Base-by-base conservation (phyloP, 92 coral and sea anemone genomes). In the Porites lobata region DNA sequence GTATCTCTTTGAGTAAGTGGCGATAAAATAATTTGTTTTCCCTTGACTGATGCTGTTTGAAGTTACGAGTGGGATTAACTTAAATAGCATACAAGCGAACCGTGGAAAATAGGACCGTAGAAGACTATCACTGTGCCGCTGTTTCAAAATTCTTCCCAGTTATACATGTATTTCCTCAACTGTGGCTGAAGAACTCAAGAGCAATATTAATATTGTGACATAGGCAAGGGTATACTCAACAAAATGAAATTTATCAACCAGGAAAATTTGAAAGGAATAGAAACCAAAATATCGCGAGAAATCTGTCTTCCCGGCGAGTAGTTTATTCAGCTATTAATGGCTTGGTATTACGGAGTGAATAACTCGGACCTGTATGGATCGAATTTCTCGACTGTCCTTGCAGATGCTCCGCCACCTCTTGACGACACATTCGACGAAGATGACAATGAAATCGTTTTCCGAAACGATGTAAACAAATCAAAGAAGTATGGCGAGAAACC, bases 401-500 rank as follows among this genome's bases (percentile, higher is more conserved):
- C 99, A 57, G 99, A 95, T 76, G 96, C 94, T 13, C 99, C 99
- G 7, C 99, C 99, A 22, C 99, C 99, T 9, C 67, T 98, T 15
- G 99, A 98, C 52, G 99, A 98, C 69, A 91, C 92, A 47, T 81
- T 66, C 65, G 89, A 83, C 9, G 99, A 96, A 76, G 98, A 98
- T 56, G 96, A 92, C 19, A 92, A 92, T 50, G 95, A 92, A 71
- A 94, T 95, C 79, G 99, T 95, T 20, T 96, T 96, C 72, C 76
- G 84, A 74, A 80, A 85, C 66, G 92, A 83, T 47, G 87, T 22
- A 22, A 59, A 58, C 54, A 94, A 95, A 81, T 82, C 85, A 52
- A 81, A 92, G 17, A 81, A 90, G 1, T 73, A 81, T 54, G 84
- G 75, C 56, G 89, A 72, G 18, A 81, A 87, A 8, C 67, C 75